phyloP scores from a whole-genome alignment of 2,113 vertebrate species.

The Gymnocephalus cernua region DNA sequence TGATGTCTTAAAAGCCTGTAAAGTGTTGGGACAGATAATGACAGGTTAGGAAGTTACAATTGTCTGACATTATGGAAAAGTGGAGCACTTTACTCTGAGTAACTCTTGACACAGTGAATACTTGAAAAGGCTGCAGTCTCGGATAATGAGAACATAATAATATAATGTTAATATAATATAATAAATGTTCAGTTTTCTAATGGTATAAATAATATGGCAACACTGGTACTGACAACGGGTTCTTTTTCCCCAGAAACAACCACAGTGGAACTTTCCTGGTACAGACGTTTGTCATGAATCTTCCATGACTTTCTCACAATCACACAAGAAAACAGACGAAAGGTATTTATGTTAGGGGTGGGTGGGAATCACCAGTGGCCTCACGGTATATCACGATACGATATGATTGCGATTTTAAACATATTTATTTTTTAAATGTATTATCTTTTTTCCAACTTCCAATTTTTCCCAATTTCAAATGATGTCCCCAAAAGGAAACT shows the following conservation, averaged over 20 bases:
- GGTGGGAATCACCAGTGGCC: too few relatives aligned
- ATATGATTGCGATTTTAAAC: too few relatives aligned
- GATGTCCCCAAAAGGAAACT: too few relatives aligned
- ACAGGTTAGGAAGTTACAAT: slow-evolving; percentile 59
- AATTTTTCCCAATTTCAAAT: too few relatives aligned
- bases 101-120: slow-evolving; percentile 47
- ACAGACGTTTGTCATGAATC: too few relatives aligned
- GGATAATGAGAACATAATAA: slow-evolving; percentile 22
- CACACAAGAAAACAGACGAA: too few relatives aligned
- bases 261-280: background rate
- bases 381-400: too few relatives aligned
- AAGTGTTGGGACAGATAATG: slow-evolving; percentile 56
- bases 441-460: too few relatives aligned
- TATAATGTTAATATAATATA: too few relatives aligned
- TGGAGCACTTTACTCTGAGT: slow-evolving; percentile 56
- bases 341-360: too few relatives aligned
- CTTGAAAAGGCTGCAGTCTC: slow-evolving; percentile 39
- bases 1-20: slow-evolving; percentile 51
- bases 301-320: too few relatives aligned
- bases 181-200: slow-evolving; percentile 22
- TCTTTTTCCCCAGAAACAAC: background rate
- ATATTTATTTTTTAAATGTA: too few relatives aligned
- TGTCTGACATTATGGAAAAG: slow-evolving; percentile 49
- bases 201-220: background rate
- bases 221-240: background rate